A percentile compares a stretch with the other conserved stretches of the same genome.
Evolutionary conservation across 2,888 invertebrate species (phyloP).

Genomic region (Drosophila trichaetosa): DNA sequence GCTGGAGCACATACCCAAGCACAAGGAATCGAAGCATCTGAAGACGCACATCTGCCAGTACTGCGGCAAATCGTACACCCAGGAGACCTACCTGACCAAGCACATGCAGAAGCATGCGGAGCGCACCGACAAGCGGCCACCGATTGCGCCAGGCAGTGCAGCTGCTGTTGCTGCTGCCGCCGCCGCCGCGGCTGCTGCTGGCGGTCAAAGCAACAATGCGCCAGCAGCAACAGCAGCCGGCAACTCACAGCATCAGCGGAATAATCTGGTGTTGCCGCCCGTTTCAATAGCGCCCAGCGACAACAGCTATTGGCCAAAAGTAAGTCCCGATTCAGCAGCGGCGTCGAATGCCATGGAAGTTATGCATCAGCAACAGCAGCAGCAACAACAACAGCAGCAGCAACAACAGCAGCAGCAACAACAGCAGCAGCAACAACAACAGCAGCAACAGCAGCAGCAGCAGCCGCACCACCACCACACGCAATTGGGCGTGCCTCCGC

Average conservation of each 20-base stretch:
- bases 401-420: constrained; percentile 86
- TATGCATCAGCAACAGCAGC: constrained; percentile 88
- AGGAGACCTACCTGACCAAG: constrained; percentile 99
- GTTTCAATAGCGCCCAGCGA: constrained; percentile 83
- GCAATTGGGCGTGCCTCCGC: constrained; percentile 87
- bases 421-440: constrained; percentile 66
- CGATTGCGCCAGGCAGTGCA: constrained; percentile 88
- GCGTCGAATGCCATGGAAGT: constrained; percentile 87
- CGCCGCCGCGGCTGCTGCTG: constrained; percentile 50
- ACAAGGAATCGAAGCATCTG: constrained; percentile 99
- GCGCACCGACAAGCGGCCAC: constrained; percentile 95
- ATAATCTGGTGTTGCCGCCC: constrained; percentile 77
- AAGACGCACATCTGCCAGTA: constrained; percentile 99
- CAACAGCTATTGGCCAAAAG: constrained; percentile 93
- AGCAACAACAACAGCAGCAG: constrained; percentile 87
- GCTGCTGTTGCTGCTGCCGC: constrained; percentile 69
- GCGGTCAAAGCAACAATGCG: constrained; percentile 30
- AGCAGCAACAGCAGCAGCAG: constrained; percentile 69
- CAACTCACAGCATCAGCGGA: constrained; percentile 76
- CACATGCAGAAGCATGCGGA: constrained; percentile 99
- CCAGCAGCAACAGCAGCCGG: constrained; percentile 26
- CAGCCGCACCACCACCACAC: constrained; percentile 86
- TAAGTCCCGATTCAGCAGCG: constrained; percentile 91
- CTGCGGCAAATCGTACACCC: constrained; percentile 99
- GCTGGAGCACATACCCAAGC: constrained; percentile 99